Evolutionary conservation across 1,140 invertebrate species (phyloP).

Genomic region (Chironomus striatipennis): DNA sequence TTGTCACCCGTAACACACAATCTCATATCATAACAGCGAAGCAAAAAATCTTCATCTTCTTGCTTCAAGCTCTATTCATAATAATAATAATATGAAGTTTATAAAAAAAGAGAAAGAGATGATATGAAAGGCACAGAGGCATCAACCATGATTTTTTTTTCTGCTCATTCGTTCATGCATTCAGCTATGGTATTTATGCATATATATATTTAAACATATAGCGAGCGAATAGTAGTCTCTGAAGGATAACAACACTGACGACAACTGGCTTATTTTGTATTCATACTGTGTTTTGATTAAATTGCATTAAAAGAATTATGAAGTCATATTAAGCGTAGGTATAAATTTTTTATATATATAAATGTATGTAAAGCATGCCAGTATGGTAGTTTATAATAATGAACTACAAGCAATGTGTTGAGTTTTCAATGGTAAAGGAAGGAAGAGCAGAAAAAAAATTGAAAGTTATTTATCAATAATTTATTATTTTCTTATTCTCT

Average conservation of each 20-base stretch:
- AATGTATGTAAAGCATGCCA: neutral
- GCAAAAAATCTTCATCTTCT: neutral
- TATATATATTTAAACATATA: too few species aligned
- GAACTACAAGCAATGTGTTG: conserved; percentile 7
- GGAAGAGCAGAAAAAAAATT: neutral
- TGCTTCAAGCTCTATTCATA: neutral
- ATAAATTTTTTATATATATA: neutral
- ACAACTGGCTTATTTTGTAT: conserved; percentile 22
- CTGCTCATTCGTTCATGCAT: neutral
- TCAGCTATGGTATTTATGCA: too few species aligned
- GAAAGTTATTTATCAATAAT: conserved; percentile 10
- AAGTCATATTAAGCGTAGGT: neutral
- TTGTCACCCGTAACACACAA: conserved; percentile 6
- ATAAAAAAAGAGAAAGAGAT: neutral
- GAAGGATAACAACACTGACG: conserved; percentile 19
- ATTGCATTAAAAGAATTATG: conserved; percentile 23
- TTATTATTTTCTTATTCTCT: neutral
- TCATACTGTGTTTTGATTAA: conserved; percentile 22
- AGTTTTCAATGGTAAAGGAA: neutral
- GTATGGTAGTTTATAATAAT: conserved; percentile 2
- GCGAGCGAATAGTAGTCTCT: neutral
- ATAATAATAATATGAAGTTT: neutral
- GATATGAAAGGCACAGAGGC: neutral
- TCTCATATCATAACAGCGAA: neutral
- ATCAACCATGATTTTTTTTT: conserved; percentile 6